These are phyloP conservation scores for Pantherophis guttatus DNA, from an alignment of 2,113 vertebrate species.

Conservation along the genomic window DNA sequence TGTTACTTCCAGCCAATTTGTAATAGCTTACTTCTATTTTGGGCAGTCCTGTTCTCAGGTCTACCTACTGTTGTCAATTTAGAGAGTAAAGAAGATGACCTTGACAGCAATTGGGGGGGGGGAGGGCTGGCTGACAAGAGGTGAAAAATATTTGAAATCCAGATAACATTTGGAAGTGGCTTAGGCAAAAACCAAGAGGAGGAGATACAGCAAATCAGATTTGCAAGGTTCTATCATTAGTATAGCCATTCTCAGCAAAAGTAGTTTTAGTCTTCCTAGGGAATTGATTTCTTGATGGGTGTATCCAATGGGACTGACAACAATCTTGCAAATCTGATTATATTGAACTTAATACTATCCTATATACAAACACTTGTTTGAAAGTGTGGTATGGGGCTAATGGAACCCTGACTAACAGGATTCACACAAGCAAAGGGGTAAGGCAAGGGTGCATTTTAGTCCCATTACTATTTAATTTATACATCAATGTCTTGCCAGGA, in stretches of 20 bases:
- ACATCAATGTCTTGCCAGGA: too few species aligned
- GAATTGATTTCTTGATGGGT: neutral
- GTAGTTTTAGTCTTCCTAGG: neutral
- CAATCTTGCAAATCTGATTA: neutral
- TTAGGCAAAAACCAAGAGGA: neutral
- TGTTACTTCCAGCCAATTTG: neutral
- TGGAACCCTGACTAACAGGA: too few species aligned
- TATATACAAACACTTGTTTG: too few species aligned
- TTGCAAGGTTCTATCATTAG: neutral
- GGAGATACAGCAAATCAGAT: neutral
- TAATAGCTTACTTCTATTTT: neutral
- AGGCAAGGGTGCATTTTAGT: too few species aligned
- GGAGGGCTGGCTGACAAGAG: neutral
- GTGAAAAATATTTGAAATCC: neutral
- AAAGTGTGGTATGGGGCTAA: too few species aligned
- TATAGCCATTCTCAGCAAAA: neutral
- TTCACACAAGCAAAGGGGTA: too few species aligned
- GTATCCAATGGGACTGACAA: neutral
- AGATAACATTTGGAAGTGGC: neutral
- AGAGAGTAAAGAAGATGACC: neutral
- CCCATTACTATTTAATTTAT: too few species aligned
- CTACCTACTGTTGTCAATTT: neutral
- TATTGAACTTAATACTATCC: neutral
- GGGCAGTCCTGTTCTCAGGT: neutral
- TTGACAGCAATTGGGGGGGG: too few species aligned